These are phyloP conservation scores for Menidia menidia DNA, from an alignment of 2,797 vertebrate genomes.

Conservation along the genomic window DNA sequence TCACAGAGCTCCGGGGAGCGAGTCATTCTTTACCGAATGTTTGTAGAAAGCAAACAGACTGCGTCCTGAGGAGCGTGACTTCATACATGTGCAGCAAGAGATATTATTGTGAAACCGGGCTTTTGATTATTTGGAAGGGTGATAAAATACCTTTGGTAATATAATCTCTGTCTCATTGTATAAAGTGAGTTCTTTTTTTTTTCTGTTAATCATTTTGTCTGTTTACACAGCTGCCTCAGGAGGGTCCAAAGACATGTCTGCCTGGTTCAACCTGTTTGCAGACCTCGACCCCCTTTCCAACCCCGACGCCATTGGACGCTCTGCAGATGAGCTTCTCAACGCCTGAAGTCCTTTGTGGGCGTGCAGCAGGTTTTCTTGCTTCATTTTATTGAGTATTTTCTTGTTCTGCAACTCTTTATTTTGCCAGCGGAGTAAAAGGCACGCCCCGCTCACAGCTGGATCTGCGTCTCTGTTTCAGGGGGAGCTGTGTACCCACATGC, in stretches of 20 bases:
- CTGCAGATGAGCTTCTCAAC: constrained; percentile 84
- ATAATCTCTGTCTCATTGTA: too few relatives aligned
- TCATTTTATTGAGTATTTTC: neutral
- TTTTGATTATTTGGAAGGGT: too few relatives aligned
- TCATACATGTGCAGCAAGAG: too few relatives aligned
- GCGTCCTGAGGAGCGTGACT: too few relatives aligned
- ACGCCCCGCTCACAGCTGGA: neutral
- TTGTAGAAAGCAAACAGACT: too few relatives aligned
- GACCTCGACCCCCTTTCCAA: constrained; percentile 88
- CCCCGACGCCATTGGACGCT: constrained; percentile 84
- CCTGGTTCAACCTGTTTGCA: constrained; percentile 86
- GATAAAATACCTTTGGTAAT: too few relatives aligned
- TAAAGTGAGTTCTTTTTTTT: neutral
- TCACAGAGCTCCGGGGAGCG: too few relatives aligned
- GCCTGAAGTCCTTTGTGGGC: constrained; percentile 68
- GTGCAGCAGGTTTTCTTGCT: neutral
- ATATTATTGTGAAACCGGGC: too few relatives aligned
- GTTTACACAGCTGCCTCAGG: constrained; percentile 45
- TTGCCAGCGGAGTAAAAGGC: constrained; percentile 22
- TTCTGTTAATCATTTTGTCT: constrained; percentile 4
- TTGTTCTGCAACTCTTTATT: constrained; percentile 9
- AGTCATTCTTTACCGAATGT: too few relatives aligned
- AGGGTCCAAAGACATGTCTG: constrained; percentile 83
- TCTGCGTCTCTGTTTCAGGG: too few relatives aligned
- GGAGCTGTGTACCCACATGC: too few relatives aligned